Conservation (phyloP, 1,140 invertebrate genomes). For the Halictus rubicundus region DNA sequence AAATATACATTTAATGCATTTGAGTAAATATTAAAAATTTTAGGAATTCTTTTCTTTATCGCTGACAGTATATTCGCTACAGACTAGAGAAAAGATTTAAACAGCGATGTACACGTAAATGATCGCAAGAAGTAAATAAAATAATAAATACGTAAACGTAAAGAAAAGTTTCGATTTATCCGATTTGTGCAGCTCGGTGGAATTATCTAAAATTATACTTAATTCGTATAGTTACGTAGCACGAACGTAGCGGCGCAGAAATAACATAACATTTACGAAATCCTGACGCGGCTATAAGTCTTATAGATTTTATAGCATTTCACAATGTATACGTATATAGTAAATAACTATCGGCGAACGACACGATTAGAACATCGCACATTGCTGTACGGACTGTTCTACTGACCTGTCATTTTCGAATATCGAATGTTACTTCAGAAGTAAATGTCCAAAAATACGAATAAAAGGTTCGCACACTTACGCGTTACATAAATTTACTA, state of each 20-base stretch:
- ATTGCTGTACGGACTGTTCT: neutral
- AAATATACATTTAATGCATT: too few species aligned
- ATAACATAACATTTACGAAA: too few species aligned
- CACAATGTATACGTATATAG: neutral
- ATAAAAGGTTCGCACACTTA: neutral
- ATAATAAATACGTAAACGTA: neutral
- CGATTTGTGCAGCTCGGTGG: neutral
- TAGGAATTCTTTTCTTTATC: too few species aligned
- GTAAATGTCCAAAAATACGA: neutral
- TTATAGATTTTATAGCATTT: too few species aligned
- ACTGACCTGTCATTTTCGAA: conserved; percentile 5
- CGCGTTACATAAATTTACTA: conserved; percentile 46
- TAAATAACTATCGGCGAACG: neutral
- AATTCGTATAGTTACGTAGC: neutral
- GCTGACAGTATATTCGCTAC: too few species aligned
- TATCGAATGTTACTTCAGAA: neutral
- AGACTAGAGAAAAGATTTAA: neutral
- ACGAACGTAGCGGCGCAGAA: neutral
- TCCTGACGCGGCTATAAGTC: neutral
- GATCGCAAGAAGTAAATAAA: too few species aligned
- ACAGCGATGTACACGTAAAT: too few species aligned
- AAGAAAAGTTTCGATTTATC: neutral
- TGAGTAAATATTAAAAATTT: too few species aligned
- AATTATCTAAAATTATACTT: neutral
- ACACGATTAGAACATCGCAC: conserved; percentile 12